Conservation (phyloP, 2,797 vertebrate genomes). For the Paratrypauchen microcephalus region DNA sequence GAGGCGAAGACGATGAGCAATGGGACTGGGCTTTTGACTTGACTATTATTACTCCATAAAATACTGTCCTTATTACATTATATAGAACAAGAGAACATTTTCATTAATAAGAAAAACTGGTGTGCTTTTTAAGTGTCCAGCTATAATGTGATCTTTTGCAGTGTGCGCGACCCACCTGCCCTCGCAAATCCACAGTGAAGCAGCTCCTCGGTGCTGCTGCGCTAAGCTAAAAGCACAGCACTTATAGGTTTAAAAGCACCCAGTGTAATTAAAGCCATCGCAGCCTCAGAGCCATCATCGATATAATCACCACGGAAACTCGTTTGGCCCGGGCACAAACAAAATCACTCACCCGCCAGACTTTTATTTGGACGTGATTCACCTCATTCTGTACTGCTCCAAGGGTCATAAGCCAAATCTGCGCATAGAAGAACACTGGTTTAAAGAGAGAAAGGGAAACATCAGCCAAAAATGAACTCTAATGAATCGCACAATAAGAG, state of each 20-base stretch:
- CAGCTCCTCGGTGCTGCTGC: not conserved
- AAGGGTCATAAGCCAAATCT: not conserved
- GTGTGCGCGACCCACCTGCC: not conserved
- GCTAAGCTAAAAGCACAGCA: conserved; percentile 5
- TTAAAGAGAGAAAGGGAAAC: not conserved
- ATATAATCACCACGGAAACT: conserved; percentile 27
- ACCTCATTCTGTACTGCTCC: conserved; percentile 25
- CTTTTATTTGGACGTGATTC: conserved; percentile 31
- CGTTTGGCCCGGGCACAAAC: conserved; percentile 18
- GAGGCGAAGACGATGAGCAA: no score
- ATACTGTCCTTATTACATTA: no score
- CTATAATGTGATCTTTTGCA: not conserved
- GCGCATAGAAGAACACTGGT: not conserved
- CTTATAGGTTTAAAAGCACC: conserved; percentile 15
- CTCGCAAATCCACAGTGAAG: conserved; percentile 10
- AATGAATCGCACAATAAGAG: not conserved
- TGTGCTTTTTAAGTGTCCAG: no score
- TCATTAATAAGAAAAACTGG: no score
- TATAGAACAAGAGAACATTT: no score
- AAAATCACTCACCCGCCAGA: not conserved
- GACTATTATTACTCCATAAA: not conserved
- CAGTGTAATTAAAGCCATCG: conserved; percentile 32
- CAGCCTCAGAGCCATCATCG: conserved; percentile 19
- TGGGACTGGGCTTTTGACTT: no score
- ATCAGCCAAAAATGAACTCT: not conserved